A percentile compares a stretch with the other conserved stretches of the same genome.
Conservation (phyloP, 2,888 invertebrate species). For the Trissolcus brochymenae region DNA sequence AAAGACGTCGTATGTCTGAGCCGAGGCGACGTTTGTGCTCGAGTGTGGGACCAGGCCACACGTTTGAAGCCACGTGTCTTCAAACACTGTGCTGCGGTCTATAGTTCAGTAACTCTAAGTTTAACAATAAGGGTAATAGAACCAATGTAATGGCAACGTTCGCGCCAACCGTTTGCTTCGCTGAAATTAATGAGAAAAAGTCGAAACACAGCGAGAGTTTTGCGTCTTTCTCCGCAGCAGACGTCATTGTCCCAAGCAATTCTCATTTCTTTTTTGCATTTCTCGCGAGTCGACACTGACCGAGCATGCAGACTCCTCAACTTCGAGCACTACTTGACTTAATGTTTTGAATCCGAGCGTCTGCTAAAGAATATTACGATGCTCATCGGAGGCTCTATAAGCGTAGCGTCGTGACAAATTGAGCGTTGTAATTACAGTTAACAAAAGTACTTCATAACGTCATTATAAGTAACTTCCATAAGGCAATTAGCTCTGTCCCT, state of each 20-base stretch:
- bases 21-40: slow-evolving; percentile 44
- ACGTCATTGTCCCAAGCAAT: slow-evolving; percentile 22
- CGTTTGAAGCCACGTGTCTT: slow-evolving; percentile 74
- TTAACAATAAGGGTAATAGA: slow-evolving; percentile 74
- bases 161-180: slow-evolving; percentile 55
- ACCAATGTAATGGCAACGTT: slow-evolving; percentile 62
- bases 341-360: slow-evolving; percentile 33
- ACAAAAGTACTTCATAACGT: background rate
- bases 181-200: slow-evolving; percentile 62
- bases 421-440: slow-evolving; percentile 7
- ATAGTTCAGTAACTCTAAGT: slow-evolving; percentile 75
- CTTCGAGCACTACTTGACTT: slow-evolving; percentile 38
- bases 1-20: slow-evolving; percentile 32
- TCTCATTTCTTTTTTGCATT: slow-evolving; percentile 17
- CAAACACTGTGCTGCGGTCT: slow-evolving; percentile 66
- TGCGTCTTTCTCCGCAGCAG: slow-evolving; percentile 4
- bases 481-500: too few species aligned
- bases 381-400: slow-evolving; percentile 7
- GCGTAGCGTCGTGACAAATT: slow-evolving; percentile 5
- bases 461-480: too few species aligned
- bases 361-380: slow-evolving; percentile 2
- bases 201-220: slow-evolving; percentile 11
- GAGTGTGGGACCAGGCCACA: slow-evolving; percentile 66
- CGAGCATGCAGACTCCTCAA: slow-evolving; percentile 34
- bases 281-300: slow-evolving; percentile 33